These are phyloP conservation scores for Rhagium mordax DNA, from an alignment of 2,888 invertebrate species.

Conservation along the genomic window DNA sequence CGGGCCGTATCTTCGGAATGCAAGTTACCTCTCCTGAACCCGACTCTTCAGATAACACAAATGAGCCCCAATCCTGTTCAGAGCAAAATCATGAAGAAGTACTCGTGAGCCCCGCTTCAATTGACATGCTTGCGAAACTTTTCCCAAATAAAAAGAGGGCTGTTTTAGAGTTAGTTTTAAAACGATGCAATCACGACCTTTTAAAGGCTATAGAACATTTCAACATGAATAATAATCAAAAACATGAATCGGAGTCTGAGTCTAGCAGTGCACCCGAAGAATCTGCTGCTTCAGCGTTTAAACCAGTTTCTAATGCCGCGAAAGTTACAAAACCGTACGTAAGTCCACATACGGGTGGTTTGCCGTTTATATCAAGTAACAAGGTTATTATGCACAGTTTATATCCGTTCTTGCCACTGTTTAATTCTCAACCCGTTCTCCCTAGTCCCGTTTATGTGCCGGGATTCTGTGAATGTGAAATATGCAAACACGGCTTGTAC, in stretches of 20 bases:
- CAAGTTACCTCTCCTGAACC: constrained; percentile 83
- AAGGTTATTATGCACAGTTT: constrained; percentile 69
- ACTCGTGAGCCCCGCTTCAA: constrained; percentile 79
- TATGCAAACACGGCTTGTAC: constrained; percentile 67
- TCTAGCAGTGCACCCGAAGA: constrained; percentile 54
- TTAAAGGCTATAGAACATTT: constrained; percentile 93
- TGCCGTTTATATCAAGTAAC: constrained; percentile 65
- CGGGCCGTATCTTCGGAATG: constrained; percentile 93
- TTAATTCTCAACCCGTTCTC: constrained; percentile 63
- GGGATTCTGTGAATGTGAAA: constrained; percentile 69
- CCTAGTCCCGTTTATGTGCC: constrained; percentile 69
- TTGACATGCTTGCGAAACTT: constrained; percentile 89
- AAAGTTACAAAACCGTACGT: constrained; percentile 53
- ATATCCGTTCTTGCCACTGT: constrained; percentile 68
- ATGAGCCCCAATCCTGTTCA: constrained; percentile 38
- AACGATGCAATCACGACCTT: constrained; percentile 90
- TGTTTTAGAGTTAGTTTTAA: constrained; percentile 91
- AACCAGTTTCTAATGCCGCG: constrained; percentile 61
- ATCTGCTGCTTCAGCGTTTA: constrained; percentile 64
- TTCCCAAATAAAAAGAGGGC: constrained; percentile 93
- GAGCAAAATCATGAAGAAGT: constrained; percentile 57
- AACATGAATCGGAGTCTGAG: constrained; percentile 30
- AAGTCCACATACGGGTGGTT: constrained; percentile 58
- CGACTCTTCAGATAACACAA: constrained; percentile 45
- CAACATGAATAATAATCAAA: constrained; percentile 64